A percentile compares a stretch with the other conserved stretches of the same genome.
phyloP scores from a whole-genome alignment of 1,140 invertebrate species.

The Lordiphosa collinella region DNA sequence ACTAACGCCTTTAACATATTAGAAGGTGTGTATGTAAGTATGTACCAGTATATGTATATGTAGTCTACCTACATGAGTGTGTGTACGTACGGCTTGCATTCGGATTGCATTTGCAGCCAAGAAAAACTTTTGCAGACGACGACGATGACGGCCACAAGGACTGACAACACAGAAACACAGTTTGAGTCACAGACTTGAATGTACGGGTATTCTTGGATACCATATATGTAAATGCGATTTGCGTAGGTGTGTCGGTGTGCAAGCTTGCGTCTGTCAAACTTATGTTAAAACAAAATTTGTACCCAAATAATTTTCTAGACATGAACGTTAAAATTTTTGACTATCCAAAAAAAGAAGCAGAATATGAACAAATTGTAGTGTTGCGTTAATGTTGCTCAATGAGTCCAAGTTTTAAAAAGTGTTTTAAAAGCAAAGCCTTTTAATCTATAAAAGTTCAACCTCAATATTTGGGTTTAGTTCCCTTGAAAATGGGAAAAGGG shows the following conservation, averaged over 20 bases:
- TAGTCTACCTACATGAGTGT: constrained; percentile 8
- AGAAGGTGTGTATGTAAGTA: constrained; percentile 36
- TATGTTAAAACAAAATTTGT: constrained; percentile 1
- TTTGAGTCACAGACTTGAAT: constrained; percentile 2
- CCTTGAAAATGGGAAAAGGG: no score
- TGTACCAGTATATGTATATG: constrained; percentile 3
- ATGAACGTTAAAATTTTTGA: background rate
- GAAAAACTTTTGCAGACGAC: constrained; percentile 29
- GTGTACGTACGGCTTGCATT: constrained; percentile 29
- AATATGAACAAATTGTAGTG: background rate
- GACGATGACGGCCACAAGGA: constrained; percentile 11
- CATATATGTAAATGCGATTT: background rate
- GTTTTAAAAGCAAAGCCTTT: no score
- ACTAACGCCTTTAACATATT: constrained; percentile 33
- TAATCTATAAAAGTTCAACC: no score
- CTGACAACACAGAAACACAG: constrained; percentile 17
- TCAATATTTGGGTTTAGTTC: no score
- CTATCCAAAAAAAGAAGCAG: background rate
- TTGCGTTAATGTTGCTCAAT: no score
- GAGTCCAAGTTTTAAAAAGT: no score
- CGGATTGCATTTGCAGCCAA: constrained; percentile 40
- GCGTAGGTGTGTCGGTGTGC: background rate
- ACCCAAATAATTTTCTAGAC: background rate
- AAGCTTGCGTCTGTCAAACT: background rate
- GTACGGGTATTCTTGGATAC: background rate